phyloP scores from a whole-genome alignment of 2,113 vertebrate genomes.

The Drymodes brunneopygia region DNA sequence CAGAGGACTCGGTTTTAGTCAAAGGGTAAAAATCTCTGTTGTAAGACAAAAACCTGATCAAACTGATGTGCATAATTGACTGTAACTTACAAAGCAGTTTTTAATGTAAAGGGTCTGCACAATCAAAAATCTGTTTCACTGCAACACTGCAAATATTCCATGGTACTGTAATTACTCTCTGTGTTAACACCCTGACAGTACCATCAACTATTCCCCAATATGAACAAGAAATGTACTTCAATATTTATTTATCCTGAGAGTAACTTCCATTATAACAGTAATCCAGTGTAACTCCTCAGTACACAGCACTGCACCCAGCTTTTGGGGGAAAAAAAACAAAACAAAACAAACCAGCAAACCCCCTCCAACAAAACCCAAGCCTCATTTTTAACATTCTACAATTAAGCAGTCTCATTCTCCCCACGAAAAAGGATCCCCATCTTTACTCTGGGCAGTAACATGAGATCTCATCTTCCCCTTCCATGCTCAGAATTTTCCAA shows the following conservation, averaged over 20 bases:
- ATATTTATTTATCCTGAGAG: neutral
- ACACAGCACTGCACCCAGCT: neutral
- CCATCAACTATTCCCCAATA: neutral
- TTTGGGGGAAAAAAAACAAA: rapidly evolving
- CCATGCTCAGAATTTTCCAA: neutral
- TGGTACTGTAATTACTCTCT: neutral
- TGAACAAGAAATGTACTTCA: neutral
- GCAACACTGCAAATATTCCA: neutral
- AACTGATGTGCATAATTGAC: neutral
- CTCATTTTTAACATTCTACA: neutral
- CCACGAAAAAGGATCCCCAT: rapidly evolving
- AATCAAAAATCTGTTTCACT: neutral
- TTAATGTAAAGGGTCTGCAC: neutral
- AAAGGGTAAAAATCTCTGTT: neutral
- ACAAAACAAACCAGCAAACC: neutral
- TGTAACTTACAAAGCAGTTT: neutral
- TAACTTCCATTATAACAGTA: neutral
- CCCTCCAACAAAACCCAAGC: rapidly evolving
- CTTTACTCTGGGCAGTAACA: neutral
- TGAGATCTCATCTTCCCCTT: neutral
- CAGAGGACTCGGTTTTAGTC: neutral
- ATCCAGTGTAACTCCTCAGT: neutral
- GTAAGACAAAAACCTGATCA: neutral
- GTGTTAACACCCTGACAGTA: neutral
- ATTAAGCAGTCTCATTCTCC: neutral